A percentile compares a stretch with the other conserved stretches of the same genome.
Conservation (phyloP, 1,140 invertebrate genomes). For the Drosophila quadrilineata region DNA sequence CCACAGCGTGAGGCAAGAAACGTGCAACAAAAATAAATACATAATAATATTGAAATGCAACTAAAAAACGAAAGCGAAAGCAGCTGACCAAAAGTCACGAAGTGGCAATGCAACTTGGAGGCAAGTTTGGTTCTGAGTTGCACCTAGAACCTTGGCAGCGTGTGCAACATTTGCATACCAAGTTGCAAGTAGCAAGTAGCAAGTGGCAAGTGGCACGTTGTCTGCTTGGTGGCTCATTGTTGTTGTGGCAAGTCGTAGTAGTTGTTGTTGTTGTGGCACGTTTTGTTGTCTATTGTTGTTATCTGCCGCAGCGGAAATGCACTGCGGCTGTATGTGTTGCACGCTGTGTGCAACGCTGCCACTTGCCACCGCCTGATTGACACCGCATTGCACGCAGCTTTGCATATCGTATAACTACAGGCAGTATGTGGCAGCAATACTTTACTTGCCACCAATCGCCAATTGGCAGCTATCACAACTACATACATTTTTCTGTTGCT, state of each 20-base stretch:
- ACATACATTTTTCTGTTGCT: too few relatives aligned
- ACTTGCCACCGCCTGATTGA: conserved; percentile 51
- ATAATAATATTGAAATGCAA: too few relatives aligned
- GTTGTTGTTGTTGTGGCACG: conserved; percentile 11
- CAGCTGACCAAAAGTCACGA: conserved; percentile 57
- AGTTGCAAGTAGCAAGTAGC: too few relatives aligned
- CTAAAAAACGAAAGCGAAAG: conserved; percentile 52
- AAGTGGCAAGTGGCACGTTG: too few relatives aligned
- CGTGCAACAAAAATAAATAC: conserved; percentile 10
- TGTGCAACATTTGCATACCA: conserved; percentile 62
- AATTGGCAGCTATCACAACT: conserved; percentile 73
- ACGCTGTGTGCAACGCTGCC: conserved; percentile 13
- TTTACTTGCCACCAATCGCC: too few relatives aligned
- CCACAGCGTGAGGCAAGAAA: too few relatives aligned
- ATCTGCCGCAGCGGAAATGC: conserved; percentile 73
- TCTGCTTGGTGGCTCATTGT: too few relatives aligned
- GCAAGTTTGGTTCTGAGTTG: conserved; percentile 8
- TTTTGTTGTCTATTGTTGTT: conserved; percentile 23
- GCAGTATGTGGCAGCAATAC: conserved; percentile 60
- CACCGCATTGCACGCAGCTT: conserved; percentile 66
- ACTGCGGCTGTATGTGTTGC: conserved; percentile 31
- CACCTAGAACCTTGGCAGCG: conserved; percentile 18
- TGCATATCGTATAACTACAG: conserved; percentile 35
- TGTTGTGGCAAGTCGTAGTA: conserved; percentile 9
- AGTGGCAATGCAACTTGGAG: conserved; percentile 28